Base-by-base conservation (phyloP, 2,797 vertebrate species). In the Epinephelus coioides region DNA sequence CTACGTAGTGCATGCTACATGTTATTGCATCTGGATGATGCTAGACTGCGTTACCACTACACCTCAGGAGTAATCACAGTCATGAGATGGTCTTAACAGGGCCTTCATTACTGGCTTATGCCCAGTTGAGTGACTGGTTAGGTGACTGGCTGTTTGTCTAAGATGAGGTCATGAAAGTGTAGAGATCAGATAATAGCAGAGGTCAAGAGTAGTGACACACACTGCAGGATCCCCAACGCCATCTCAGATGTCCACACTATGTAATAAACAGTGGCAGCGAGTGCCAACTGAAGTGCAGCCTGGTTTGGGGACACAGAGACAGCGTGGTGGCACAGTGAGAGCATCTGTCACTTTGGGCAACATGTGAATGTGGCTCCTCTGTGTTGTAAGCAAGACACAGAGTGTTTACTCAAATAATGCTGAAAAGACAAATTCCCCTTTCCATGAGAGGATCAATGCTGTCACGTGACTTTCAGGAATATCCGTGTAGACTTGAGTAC, bases 401-500 rank as follows among this genome's bases (percentile, higher is more conserved):
- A 23, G 4, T 13, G n/a, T 67, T 30, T 61, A 19, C 19, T 34
- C 34, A 62, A 61, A 54, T 7, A 40, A 40, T 27, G 49, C 71
- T 54, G 23, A 62, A 74, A 70, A 15, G 15, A 44, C 44, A 11
- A 23, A 55, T 43, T 19, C 34, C 18, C 18, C 34, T 51, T 65
- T 79, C 44, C 56, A 40, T 62, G 40, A 43, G 43, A 19, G 63
- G 72, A 91, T 89, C 85, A 63, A 91, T 91, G 53, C 13, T 40
- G 49, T 89, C 75, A 90, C 47, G 40, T 90, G 86, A 82, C 76
- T 86, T 78, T 81, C 77, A 53, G 77, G 79, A 88, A 78, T 63
- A 79, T 46, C 23, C 21, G 13, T 63, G 43, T 66, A 78, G 47
- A 51, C 47, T n/a, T 1, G 13, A 65, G n/a, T 13, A 19, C 27